Conservation (phyloP, 1,140 invertebrate genomes). For the Drosophila lacertosa region DNA sequence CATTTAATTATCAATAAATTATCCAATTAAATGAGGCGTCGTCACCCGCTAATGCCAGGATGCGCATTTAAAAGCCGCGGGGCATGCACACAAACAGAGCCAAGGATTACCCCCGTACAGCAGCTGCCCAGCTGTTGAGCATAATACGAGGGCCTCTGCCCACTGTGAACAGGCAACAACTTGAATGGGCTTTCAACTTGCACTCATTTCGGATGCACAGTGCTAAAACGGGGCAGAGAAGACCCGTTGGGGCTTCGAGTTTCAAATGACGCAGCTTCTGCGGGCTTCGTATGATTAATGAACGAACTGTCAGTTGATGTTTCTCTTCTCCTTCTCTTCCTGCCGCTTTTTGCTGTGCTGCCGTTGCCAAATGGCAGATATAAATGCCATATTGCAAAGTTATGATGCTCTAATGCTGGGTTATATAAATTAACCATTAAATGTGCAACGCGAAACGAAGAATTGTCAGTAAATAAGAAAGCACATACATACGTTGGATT, state of each 20-base stretch:
- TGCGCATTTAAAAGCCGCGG: slow-evolving; percentile 56
- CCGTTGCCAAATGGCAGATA: background rate
- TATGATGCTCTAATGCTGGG: background rate
- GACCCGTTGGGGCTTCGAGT: background rate
- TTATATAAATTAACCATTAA: background rate
- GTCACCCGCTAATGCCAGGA: slow-evolving; percentile 51
- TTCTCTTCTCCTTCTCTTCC: background rate
- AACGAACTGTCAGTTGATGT: slow-evolving; percentile 16
- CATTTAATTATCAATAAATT: slow-evolving; percentile 81
- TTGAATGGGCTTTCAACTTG: slow-evolving; percentile 50
- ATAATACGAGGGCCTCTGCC: background rate
- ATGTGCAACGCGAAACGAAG: background rate
- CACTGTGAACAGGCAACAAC: slow-evolving; percentile 24
- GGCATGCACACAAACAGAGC: slow-evolving; percentile 24
- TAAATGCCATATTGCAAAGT: background rate
- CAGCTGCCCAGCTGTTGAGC: slow-evolving; percentile 2
- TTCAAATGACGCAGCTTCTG: slow-evolving; percentile 34
- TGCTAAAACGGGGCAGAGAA: background rate
- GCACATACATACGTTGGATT: no score
- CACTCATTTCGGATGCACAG: slow-evolving; percentile 13
- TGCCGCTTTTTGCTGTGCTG: background rate
- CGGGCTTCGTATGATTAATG: slow-evolving; percentile 43
- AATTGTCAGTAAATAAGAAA: background rate
- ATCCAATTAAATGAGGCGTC: slow-evolving; percentile 65
- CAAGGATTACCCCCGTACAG: slow-evolving; percentile 16